Conservation (phyloP, 64 coral and sea anemone species). For the Catalaphyllia jardinei region DNA sequence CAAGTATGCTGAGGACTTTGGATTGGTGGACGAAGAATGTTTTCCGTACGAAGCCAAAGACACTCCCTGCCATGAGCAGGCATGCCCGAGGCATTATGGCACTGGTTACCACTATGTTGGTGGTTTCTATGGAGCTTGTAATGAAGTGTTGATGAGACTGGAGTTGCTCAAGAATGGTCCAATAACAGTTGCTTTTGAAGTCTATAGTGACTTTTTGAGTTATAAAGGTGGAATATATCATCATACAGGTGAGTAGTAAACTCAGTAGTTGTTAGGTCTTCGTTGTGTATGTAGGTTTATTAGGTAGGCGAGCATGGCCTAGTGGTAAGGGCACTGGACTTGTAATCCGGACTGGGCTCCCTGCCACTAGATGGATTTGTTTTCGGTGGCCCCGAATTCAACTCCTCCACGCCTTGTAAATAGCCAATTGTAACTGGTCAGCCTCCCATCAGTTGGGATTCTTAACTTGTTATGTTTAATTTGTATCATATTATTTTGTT, state of each 20-base stretch:
- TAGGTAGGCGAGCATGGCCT: too few species aligned
- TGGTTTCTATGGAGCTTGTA: conserved; percentile 85
- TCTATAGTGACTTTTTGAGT: conserved; percentile 60
- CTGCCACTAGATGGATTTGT: too few species aligned
- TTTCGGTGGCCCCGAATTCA: too few species aligned
- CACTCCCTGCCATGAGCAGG: conserved; percentile 27
- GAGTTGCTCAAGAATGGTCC: conserved; percentile 80
- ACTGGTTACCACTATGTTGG: conserved; percentile 69
- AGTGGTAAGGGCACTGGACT: too few species aligned
- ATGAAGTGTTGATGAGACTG: conserved; percentile 66
- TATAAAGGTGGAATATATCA: conserved; percentile 85
- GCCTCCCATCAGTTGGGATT: too few species aligned
- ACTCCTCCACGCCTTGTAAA: too few species aligned
- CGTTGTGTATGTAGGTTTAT: too few species aligned
- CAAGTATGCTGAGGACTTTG: conserved; percentile 81
- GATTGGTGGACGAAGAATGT: conserved; percentile 69
- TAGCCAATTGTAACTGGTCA: too few species aligned
- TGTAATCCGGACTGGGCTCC: too few species aligned
- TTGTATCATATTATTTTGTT: too few species aligned
- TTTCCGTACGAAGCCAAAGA: conserved; percentile 72
- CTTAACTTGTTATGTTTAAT: too few species aligned
- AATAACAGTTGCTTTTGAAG: conserved; percentile 61
- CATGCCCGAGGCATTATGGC: conserved; percentile 59
- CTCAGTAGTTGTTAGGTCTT: background rate
- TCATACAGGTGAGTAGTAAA: conserved; percentile 54